Conservation (phyloP, 2,797 vertebrate genomes). For the Petrocephalus sullivani region DNA sequence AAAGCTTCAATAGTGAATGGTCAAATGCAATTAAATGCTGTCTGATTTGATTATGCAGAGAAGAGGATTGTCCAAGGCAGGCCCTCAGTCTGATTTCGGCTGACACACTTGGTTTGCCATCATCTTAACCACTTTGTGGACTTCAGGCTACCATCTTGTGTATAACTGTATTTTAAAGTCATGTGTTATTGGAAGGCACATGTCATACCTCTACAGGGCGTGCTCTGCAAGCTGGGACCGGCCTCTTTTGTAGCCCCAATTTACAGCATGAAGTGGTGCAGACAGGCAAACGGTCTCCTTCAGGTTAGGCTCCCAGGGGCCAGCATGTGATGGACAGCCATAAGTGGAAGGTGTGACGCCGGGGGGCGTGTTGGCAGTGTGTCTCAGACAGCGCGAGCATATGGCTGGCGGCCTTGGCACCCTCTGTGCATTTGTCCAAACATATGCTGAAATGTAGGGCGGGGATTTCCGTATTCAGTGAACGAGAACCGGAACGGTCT, state of each 20-base stretch:
- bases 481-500: background rate
- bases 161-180: background rate
- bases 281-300: background rate
- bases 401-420: background rate
- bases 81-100: background rate
- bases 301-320: constrained; percentile 33
- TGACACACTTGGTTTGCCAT: background rate
- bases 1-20: background rate
- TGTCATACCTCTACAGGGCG: background rate
- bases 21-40: background rate
- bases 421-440: background rate
- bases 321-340: constrained; percentile 52
- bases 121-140: background rate
- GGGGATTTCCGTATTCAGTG: background rate
- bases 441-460: background rate
- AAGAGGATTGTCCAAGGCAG: background rate
- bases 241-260: background rate
- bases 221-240: background rate
- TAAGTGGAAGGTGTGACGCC: constrained; percentile 41
- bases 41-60: background rate
- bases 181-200: background rate
- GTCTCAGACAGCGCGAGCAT: background rate
- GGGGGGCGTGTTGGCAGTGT: constrained; percentile 33
- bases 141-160: background rate
- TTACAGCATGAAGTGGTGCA: background rate